Evolutionary conservation across 1,140 invertebrate genomes (phyloP), one percentile per base, ranked within the genome.

Genomic region (Listronotus oregonensis): DNA sequence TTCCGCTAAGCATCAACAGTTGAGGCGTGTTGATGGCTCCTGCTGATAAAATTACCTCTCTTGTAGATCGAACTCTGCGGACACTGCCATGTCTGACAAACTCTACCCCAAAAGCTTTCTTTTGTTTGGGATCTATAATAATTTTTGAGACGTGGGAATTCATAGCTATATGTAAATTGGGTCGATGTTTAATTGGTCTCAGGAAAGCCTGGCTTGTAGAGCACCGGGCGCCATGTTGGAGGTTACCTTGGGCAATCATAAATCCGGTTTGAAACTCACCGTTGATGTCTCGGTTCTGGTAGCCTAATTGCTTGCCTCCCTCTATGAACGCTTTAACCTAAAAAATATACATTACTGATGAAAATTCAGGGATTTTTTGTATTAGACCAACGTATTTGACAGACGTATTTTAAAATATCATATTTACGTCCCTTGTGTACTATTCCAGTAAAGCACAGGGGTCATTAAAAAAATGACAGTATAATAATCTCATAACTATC

Each of bases 201-300:
- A 98, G 79, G 71, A 97, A 98, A 0, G 93, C 95, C 79, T 94
- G 94, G 0, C 92, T 86, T 0, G 94, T 93, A n/a, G 92, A 96
- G 77, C 96, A 98, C 1, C 96, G 83, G 18, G 90, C 90, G 0
- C 95, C 95, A 12, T 90, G 80, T 51, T 90, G 74, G 0, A 87
- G 82, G 0, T 90, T 90, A 6, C 90, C 72, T 67, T 75, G 74
- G 7, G 74, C 72, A 57, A 75, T 68, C 74, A 75, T 75, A 40
- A 75, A 94, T 39, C 73, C 92, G 5, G 90, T 89, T 76, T 96
- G 94, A 62, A 89, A 88, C 64, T 93, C 90, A 1, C 95, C 95
- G 77, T 97, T 96, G 47, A 95, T 90, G 72, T 97, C 94, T 8
- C 93, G 85, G 74, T 94, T 95, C 60, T 92, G 86, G 73, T 97